phyloP scores from a whole-genome alignment of 2,113 vertebrate genomes.

The Struthio camelus region DNA sequence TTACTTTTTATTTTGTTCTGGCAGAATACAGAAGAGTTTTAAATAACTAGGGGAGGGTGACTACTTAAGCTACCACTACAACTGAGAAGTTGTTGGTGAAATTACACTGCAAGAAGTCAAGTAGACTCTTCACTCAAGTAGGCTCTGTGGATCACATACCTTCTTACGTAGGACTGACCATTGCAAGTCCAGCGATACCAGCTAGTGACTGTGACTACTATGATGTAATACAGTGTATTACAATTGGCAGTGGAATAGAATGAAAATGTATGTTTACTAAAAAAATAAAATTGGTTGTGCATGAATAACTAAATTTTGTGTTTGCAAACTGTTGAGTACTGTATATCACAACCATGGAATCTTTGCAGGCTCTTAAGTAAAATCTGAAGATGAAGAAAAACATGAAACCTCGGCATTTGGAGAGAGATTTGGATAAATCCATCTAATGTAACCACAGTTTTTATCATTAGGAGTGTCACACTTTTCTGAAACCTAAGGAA shows the following conservation, averaged over 20 bases:
- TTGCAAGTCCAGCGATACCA: not conserved
- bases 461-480: not conserved
- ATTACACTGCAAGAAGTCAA: slow-evolving; percentile 14
- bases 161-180: not conserved
- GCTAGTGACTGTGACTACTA: not conserved
- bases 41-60: not conserved
- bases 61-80: not conserved
- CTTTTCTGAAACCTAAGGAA: not conserved
- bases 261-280: not conserved
- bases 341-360: not conserved
- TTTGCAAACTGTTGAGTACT: not conserved
- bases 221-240: not conserved
- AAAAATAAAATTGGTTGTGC: not conserved
- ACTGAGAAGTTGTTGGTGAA: not conserved
- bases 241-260: not conserved
- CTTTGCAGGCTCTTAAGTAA: not conserved
- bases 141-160: not conserved
- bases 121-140: slow-evolving; percentile 16
- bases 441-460: not conserved
- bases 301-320: not conserved
- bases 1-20: not conserved
- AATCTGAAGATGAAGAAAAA: not conserved
- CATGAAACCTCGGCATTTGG: not conserved
- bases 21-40: not conserved
- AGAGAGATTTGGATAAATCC: not conserved